Evolutionary conservation across 2,888 invertebrate genomes (phyloP).

Genomic region (Lathronympha strigana): DNA sequence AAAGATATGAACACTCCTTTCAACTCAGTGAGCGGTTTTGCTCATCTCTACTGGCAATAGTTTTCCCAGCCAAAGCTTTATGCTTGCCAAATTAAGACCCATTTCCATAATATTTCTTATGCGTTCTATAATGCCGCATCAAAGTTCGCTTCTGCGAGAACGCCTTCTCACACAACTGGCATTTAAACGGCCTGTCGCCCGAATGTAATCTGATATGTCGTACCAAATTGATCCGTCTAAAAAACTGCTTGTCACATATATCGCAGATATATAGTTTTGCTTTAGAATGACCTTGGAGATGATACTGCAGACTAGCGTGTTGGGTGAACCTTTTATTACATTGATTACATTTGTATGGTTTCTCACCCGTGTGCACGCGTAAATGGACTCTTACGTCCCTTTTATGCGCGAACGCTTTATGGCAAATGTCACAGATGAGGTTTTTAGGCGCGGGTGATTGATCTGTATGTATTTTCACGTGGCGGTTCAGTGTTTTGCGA

Average conservation of each 20-base stretch:
- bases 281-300: background rate
- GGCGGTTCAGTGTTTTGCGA: conserved; percentile 1
- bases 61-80: background rate
- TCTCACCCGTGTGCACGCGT: conserved; percentile 19
- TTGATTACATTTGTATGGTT: conserved; percentile 5
- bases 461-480: conserved; percentile 6
- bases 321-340: conserved; percentile 11
- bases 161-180: conserved; percentile 7
- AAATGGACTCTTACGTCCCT: conserved; percentile 7
- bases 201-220: background rate
- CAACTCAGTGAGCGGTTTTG: too few species aligned
- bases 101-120: background rate
- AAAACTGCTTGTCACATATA: background rate
- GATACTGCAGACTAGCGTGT: conserved; percentile 2
- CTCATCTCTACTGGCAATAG: background rate
- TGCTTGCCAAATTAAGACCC: background rate
- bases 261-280: background rate
- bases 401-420: conserved; percentile 4
- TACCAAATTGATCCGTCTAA: conserved; percentile 7
- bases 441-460: background rate
- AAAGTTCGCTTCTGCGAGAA: conserved; percentile 3
- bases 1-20: too few species aligned
- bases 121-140: background rate
- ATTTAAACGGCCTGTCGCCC: conserved; percentile 4
- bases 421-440: conserved; percentile 7